These are phyloP conservation scores for Pimpla rufipes DNA, from an alignment of 2,888 invertebrate species.

Conservation along the genomic window DNA sequence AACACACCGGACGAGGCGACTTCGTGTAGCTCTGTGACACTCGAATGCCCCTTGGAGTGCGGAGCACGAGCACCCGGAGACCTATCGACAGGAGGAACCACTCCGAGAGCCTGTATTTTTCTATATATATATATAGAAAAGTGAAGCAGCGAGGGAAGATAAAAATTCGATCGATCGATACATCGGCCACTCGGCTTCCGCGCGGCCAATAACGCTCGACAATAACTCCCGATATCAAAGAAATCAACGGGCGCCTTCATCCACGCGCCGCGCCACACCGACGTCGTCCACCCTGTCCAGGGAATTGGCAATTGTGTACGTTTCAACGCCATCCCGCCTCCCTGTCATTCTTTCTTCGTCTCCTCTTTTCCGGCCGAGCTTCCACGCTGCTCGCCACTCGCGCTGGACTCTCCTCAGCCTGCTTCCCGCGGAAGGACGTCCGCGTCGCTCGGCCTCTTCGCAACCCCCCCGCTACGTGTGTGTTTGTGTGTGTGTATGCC, in stretches of 20 bases:
- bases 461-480: conserved; percentile 37
- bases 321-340: conserved; percentile 71
- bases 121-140: conserved; percentile 8
- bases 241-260: conserved; percentile 70
- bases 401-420: conserved; percentile 13
- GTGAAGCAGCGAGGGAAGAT: neutral
- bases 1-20: neutral
- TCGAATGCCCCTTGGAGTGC: neutral
- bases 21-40: neutral
- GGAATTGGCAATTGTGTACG: conserved; percentile 78
- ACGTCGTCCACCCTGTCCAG: conserved; percentile 10
- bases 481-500: conserved; percentile 22
- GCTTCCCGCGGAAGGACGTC: conserved; percentile 15
- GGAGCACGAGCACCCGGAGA: conserved; percentile 15
- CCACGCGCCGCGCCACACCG: conserved; percentile 31
- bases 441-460: conserved; percentile 26
- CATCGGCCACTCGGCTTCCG: conserved; percentile 36
- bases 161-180: conserved; percentile 55
- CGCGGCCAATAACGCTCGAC: conserved; percentile 71
- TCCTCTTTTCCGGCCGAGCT: neutral
- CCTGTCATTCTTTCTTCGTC: conserved; percentile 65
- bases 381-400: conserved; percentile 20
- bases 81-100: conserved; percentile 32
- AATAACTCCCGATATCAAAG: conserved; percentile 76
- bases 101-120: conserved; percentile 10